Evolutionary conservation across 2,113 vertebrate species (phyloP), one percentile per base, ranked within the genome.

Genomic region (Stegostoma tigrinum): DNA sequence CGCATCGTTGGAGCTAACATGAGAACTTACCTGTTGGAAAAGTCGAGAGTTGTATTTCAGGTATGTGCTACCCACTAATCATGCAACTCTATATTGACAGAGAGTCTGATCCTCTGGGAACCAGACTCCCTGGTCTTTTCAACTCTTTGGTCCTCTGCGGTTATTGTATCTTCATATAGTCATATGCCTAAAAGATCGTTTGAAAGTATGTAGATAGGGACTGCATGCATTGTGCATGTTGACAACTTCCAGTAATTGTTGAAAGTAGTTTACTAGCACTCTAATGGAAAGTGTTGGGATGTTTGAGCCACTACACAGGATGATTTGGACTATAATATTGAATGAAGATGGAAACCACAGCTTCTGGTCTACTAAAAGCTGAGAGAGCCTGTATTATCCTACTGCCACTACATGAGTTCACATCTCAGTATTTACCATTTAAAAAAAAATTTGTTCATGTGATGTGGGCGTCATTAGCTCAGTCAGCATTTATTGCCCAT

Each of bases 1-100:
- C 98, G 98, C 91, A 99, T 99, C 97, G 98, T 98, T 66, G 99
- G 99, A 95, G 99, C 99, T 97, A 99, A 99, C 97, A 99, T 99
- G 99, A 99, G 99, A 97, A 99, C 99, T 85, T 99, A 99, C 96
- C 98, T 99, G 94, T 97, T 99, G 96, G 99, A 99, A 96, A 99
- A 99, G 96, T 99, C 99, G 0, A 97, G 99, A 96, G 99, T 99
- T 96, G 98, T 99, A 19, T 99, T 99, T 97, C 99, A 99, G 98
- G 99, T 99, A 97, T 98, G 97, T 87, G 61, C 8, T 48, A 34
- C 14, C 52, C 61, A 23, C 55, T 10, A 61, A 12, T 61, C 0
- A 2, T 1, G 12, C 55, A 7, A 10, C 12, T 61, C 8, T 61
- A 8, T 61, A 10, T 12, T 61, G 55, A 61, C 8, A 61, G 55